These are phyloP conservation scores for Tachyglossus aculeatus DNA, from an alignment of 2,797 vertebrate genomes.

Conservation along the genomic window DNA sequence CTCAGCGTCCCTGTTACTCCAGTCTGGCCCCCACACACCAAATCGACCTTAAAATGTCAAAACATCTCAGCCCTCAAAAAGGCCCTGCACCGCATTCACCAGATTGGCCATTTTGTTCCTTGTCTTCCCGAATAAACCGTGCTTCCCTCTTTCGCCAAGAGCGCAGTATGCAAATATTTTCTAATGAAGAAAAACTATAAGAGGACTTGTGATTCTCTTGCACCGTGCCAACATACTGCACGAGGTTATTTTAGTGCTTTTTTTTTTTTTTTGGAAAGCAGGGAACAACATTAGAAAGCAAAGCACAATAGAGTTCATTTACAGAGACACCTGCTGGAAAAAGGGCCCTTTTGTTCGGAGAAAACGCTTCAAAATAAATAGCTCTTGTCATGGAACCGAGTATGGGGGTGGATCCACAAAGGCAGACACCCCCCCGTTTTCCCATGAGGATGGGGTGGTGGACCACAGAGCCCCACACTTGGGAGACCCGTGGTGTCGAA, in stretches of 20 bases:
- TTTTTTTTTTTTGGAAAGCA: background rate
- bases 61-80: background rate
- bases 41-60: background rate
- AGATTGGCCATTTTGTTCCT: background rate
- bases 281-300: constrained; percentile 17
- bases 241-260: too few relatives aligned
- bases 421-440: background rate
- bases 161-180: constrained; percentile 30
- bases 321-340: constrained; percentile 28
- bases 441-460: too few relatives aligned
- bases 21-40: too few relatives aligned
- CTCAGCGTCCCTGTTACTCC: too few relatives aligned
- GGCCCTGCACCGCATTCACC: background rate
- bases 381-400: background rate
- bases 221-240: constrained; percentile 12
- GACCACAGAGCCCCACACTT: too few relatives aligned
- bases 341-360: constrained; percentile 8
- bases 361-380: constrained; percentile 11
- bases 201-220: constrained; percentile 15
- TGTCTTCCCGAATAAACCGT: constrained; percentile 22
- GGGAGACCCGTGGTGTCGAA: too few relatives aligned
- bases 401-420: background rate
- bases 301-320: constrained; percentile 11
- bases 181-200: constrained; percentile 36
- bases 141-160: constrained; percentile 24